A percentile compares a stretch with the other conserved stretches of the same genome.
These are phyloP conservation scores for Aspiorhynchus laticeps DNA, from an alignment of 2,113 vertebrate genomes.

Conservation along the genomic window DNA sequence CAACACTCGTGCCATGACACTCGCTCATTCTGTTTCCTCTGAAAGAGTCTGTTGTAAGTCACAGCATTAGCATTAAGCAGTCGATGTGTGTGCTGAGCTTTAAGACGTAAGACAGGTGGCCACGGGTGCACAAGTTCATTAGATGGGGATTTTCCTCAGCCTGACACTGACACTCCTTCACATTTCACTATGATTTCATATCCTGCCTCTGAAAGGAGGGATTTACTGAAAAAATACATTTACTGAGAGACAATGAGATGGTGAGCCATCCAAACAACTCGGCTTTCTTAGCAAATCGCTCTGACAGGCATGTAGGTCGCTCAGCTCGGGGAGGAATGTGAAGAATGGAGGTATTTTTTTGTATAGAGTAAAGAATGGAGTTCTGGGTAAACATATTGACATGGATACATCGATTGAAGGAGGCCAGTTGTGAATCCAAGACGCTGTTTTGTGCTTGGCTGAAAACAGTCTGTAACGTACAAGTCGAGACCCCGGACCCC, in stretches of 20 bases:
- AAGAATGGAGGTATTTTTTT: background rate
- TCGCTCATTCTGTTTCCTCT: background rate
- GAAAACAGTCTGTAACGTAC: background rate
- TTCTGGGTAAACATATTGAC: conserved; percentile 69
- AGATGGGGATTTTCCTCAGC: conserved; percentile 68
- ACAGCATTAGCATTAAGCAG: conserved; percentile 26
- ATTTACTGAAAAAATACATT: conserved; percentile 61
- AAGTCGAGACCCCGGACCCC: conserved; percentile 9
- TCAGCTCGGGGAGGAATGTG: background rate
- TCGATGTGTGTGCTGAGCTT: conserved; percentile 15
- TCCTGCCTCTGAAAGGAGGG: conserved; percentile 56
- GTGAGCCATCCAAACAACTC: background rate
- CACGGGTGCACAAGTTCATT: conserved; percentile 64
- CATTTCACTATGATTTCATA: conserved; percentile 68
- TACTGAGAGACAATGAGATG: conserved; percentile 27
- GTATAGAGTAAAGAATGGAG: conserved; percentile 50
- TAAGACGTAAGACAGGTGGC: conserved; percentile 52
- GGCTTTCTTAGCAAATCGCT: conserved; percentile 9
- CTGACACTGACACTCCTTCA: conserved; percentile 60
- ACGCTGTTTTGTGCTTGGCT: background rate
- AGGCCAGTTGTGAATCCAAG: conserved; percentile 8
- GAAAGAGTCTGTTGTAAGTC: conserved; percentile 28
- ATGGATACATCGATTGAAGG: conserved; percentile 57
- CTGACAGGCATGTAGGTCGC: background rate
- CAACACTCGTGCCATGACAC: conserved; percentile 11